Evolutionary conservation across 2,113 vertebrate genomes (phyloP).

Genomic region (Eulacestoma nigropectus): DNA sequence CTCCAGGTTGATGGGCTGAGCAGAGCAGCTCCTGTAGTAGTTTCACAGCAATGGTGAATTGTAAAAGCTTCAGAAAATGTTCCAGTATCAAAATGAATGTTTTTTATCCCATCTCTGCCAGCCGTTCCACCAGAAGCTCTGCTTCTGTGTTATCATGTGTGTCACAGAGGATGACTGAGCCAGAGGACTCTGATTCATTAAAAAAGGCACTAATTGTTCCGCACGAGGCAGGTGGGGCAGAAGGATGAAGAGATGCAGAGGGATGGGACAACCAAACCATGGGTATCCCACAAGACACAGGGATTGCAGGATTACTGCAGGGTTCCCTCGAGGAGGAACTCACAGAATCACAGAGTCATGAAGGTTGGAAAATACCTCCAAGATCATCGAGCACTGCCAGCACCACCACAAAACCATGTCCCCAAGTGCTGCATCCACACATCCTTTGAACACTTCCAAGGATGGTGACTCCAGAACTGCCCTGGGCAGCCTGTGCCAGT

Average conservation of each 20-base stretch:
- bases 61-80: neutral
- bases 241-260: neutral
- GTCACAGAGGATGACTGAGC: neutral
- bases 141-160: neutral
- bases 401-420: too few relatives aligned
- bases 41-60: neutral
- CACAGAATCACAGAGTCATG: neutral
- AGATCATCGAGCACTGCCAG: neutral
- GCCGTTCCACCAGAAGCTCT: neutral
- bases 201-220: neutral
- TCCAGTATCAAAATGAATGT: neutral
- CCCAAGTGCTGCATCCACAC: neutral
- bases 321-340: neutral
- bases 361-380: neutral
- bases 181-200: neutral
- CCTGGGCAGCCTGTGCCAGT: neutral
- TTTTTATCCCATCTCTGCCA: neutral
- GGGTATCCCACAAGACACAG: neutral
- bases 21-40: neutral
- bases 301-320: neutral
- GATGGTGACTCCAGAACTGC: neutral
- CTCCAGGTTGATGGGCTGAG: neutral
- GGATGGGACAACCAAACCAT: neutral
- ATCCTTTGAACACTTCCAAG: neutral
- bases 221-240: neutral